Evolutionary conservation across 2,888 invertebrate species (phyloP).

Genomic region (Mimas tiliae): DNA sequence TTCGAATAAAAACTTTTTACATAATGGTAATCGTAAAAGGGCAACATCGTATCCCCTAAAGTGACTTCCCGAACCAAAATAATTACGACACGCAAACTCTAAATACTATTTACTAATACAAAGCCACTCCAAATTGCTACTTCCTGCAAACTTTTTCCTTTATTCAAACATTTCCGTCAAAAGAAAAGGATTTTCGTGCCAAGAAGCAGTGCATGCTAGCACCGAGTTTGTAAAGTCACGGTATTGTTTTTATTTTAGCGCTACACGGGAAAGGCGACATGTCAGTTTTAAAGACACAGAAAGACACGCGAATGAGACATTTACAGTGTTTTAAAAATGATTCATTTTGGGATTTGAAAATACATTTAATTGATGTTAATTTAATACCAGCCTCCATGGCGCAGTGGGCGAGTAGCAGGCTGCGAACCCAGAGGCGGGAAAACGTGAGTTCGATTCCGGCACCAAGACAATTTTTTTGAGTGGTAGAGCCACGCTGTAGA

Average conservation of each 20-base stretch:
- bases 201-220: conserved; percentile 43
- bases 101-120: background rate
- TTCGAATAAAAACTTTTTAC: no score
- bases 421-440: no score
- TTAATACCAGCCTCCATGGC: no score
- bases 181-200: conserved; percentile 40
- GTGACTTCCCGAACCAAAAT: background rate
- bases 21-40: background rate
- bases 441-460: no score
- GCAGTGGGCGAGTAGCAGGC: no score
- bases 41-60: background rate
- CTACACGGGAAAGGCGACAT: conserved; percentile 23
- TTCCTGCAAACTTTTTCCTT: conserved; percentile 14
- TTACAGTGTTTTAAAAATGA: conserved; percentile 1
- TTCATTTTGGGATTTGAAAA: background rate
- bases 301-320: conserved; percentile 26
- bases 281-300: conserved; percentile 14
- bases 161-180: conserved; percentile 27
- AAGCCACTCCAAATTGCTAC: conserved; percentile 1
- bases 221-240: conserved; percentile 10
- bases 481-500: no score
- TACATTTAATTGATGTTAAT: background rate
- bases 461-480: no score
- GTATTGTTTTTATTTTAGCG: conserved; percentile 24
- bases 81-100: conserved; percentile 1